phyloP scores from a whole-genome alignment of 2,888 invertebrate species.

The Junonia oenone region DNA sequence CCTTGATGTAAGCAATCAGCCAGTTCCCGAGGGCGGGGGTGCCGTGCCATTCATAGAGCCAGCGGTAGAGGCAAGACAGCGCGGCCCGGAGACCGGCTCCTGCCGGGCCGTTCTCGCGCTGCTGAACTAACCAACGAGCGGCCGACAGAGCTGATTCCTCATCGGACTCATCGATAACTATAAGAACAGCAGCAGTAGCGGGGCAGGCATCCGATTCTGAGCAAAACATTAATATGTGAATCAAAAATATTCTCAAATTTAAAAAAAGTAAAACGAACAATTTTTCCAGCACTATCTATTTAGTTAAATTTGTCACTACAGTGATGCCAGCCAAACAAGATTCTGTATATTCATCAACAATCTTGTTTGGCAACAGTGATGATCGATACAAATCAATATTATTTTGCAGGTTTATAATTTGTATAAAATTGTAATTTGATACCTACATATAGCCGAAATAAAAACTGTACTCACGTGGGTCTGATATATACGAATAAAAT shows the following conservation, averaged over 20 bases:
- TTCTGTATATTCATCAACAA: too few relatives aligned
- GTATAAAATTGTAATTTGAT: too few relatives aligned
- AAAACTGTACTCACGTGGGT: conserved; percentile 61
- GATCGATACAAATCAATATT: too few relatives aligned
- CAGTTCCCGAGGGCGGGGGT: conserved; percentile 83
- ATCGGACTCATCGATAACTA: conserved; percentile 71
- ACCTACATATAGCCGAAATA: too few relatives aligned
- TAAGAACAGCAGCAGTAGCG: conserved; percentile 80
- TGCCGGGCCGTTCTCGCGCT: conserved; percentile 54
- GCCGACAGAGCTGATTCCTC: conserved; percentile 46
- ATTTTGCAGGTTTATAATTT: too few relatives aligned
- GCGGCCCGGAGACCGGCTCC: conserved; percentile 81
- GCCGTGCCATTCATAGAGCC: conserved; percentile 82
- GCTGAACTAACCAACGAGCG: conserved; percentile 63
- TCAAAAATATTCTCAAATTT: too few relatives aligned
- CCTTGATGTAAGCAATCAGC: conserved; percentile 83
- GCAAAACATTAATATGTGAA: too few relatives aligned
- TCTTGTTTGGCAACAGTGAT: too few relatives aligned
- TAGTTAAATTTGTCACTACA: too few relatives aligned
- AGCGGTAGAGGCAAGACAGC: conserved; percentile 82
- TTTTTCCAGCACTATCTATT: too few relatives aligned
- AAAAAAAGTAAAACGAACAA: too few relatives aligned
- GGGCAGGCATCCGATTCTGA: conserved; percentile 74
- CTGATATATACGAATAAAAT: conserved; percentile 80
- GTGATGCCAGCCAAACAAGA: too few relatives aligned